Percentiles rank a stretch among this genome's conserved stretches.
Evolutionary conservation across 1,140 invertebrate genomes (phyloP).

Genomic region (Brachionus rotundiformis): DNA sequence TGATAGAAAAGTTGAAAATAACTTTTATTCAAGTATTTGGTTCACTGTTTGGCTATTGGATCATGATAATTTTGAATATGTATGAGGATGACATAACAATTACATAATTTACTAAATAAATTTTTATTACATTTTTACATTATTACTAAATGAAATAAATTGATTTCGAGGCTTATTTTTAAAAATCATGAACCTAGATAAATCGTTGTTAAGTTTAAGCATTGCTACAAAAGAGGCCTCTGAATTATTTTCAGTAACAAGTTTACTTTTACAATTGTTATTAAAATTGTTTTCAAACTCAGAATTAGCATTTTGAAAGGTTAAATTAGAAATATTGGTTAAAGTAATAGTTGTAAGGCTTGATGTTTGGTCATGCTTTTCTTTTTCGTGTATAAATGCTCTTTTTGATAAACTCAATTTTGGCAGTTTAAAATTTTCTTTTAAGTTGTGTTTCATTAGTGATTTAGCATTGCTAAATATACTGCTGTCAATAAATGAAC

Average conservation of each 20-base stretch:
- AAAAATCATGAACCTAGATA: background rate
- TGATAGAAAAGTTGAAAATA: constrained; percentile 46
- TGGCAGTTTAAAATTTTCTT: constrained; percentile 16
- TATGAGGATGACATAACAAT: constrained; percentile 45
- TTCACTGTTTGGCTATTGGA: background rate
- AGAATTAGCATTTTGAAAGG: background rate
- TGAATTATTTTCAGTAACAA: background rate
- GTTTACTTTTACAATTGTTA: background rate
- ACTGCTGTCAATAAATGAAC: background rate
- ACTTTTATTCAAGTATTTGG: constrained; percentile 50
- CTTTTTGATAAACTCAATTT: constrained; percentile 3
- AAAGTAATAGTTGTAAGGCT: background rate
- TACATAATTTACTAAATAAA: background rate
- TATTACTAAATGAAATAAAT: constrained; percentile 1
- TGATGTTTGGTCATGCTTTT: background rate
- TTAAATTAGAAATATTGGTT: background rate
- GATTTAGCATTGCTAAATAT: background rate
- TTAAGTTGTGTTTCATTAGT: background rate
- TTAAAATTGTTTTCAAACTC: constrained; percentile 1
- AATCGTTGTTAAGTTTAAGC: background rate
- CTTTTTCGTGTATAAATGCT: background rate
- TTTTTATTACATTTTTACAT: background rate
- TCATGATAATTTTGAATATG: constrained; percentile 49
- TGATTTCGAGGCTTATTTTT: constrained; percentile 20
- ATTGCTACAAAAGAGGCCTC: constrained; percentile 31